Evolutionary conservation across 1,140 invertebrate species (phyloP).

Genomic region (Bombus superbus): DNA sequence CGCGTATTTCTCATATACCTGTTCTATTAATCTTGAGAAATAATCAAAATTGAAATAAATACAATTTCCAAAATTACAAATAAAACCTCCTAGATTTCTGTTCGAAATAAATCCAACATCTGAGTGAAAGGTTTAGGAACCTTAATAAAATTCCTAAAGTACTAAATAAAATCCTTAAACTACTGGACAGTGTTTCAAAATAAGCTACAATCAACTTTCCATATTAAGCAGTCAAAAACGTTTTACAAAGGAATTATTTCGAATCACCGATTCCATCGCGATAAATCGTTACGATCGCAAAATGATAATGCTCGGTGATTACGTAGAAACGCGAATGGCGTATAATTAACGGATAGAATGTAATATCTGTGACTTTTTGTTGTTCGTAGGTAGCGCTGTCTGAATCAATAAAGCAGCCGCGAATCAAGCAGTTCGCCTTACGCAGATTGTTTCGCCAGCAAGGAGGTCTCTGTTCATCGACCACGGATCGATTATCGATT

Average conservation of each 20-base stretch:
- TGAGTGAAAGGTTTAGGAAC: no score
- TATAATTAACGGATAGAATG: neutral
- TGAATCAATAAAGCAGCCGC: slow-evolving; percentile 20
- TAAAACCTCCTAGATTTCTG: no score
- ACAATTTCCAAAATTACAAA: no score
- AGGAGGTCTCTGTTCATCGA: slow-evolving; percentile 22
- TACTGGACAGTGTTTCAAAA: neutral
- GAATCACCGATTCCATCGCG: neutral
- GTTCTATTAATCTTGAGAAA: no score
- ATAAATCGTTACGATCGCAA: neutral
- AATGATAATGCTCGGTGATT: neutral
- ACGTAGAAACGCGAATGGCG: neutral
- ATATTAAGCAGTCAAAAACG: neutral
- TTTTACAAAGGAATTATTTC: neutral
- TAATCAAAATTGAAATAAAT: no score
- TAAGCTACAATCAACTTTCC: no score
- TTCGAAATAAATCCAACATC: no score
- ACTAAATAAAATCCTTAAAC: neutral
- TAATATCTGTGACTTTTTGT: slow-evolving; percentile 18
- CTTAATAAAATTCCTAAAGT: neutral
- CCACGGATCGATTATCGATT: slow-evolving; percentile 53
- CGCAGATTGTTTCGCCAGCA: slow-evolving; percentile 30
- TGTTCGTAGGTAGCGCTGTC: neutral
- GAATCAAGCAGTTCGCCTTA: slow-evolving; percentile 18
- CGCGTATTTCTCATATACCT: no score